These are phyloP conservation scores for Hymenochirus boettgeri DNA, from an alignment of 2,113 vertebrate genomes.

Conservation along the genomic window DNA sequence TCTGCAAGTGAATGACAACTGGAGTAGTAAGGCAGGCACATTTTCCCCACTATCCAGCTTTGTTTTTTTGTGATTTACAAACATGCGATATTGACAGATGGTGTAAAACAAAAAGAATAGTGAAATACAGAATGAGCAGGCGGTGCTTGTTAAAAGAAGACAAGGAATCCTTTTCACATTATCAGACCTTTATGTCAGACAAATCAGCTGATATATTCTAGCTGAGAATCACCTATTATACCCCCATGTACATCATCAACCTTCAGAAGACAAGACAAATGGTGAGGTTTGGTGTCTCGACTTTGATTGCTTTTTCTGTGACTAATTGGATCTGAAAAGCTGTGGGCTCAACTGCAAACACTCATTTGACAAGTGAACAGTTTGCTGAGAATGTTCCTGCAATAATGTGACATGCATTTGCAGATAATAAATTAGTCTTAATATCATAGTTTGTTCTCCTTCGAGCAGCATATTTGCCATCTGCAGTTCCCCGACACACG, in stretches of 20 bases:
- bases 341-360: constrained; percentile 43
- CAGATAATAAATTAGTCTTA: constrained; percentile 42
- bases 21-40: background rate
- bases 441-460: constrained; percentile 39
- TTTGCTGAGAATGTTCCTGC: constrained; percentile 40
- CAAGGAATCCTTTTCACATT: constrained; percentile 26
- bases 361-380: constrained; percentile 42
- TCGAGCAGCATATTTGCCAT: constrained; percentile 38
- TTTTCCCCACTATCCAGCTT: constrained; percentile 8
- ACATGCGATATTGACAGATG: background rate
- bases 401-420: constrained; percentile 42
- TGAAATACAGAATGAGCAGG: constrained; percentile 6
- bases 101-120: background rate
- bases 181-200: constrained; percentile 36
- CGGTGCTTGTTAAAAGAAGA: constrained; percentile 24
- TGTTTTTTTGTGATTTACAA: constrained; percentile 3
- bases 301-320: constrained; percentile 41
- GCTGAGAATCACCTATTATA: constrained; percentile 41
- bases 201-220: constrained; percentile 40
- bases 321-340: constrained; percentile 44
- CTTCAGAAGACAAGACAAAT: constrained; percentile 39
- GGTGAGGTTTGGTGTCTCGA: constrained; percentile 21
- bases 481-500: constrained; percentile 30
- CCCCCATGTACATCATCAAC: constrained; percentile 37
- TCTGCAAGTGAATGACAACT: too few relatives aligned